These are phyloP conservation scores for Corythucha ciliata DNA, from an alignment of 2,888 invertebrate species.

Conservation along the genomic window DNA sequence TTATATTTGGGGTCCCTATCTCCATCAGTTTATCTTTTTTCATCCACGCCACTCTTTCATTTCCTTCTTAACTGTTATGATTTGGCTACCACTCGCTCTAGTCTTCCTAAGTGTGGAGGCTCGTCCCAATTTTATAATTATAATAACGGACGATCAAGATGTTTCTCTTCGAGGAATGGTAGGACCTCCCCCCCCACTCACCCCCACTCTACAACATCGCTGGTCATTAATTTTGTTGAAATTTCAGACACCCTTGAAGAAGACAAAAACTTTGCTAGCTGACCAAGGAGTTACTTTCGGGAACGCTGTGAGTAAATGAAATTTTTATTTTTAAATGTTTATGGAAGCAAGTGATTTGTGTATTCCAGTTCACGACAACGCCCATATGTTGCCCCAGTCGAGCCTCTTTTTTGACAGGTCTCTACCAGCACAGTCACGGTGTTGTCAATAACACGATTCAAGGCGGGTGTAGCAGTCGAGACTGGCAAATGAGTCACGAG, in stretches of 20 bases:
- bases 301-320: conserved; percentile 57
- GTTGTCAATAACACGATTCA: conserved; percentile 66
- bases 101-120: not conserved
- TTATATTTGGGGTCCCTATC: too few species aligned
- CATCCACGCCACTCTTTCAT: too few species aligned
- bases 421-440: conserved; percentile 71
- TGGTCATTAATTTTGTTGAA: conserved; percentile 33
- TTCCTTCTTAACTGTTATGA: too few species aligned
- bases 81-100: too few species aligned
- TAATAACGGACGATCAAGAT: conserved; percentile 83
- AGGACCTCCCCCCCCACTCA: conserved; percentile 41
- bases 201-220: not conserved
- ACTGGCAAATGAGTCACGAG: conserved; percentile 61
- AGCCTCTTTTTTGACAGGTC: conserved; percentile 74
- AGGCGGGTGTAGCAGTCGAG: conserved; percentile 64
- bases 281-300: conserved; percentile 57
- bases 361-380: conserved; percentile 64
- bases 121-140: conserved; percentile 63
- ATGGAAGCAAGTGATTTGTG: too few species aligned
- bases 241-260: conserved; percentile 58
- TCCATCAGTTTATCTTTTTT: too few species aligned
- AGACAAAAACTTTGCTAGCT: conserved; percentile 53
- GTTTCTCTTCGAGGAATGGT: conserved; percentile 66
- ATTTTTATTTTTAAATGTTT: too few species aligned
- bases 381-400: conserved; percentile 87